A percentile compares a stretch with the other conserved stretches of the same genome.
phyloP scores from a whole-genome alignment of 2,113 vertebrate species.

The Eleginops maclovinus region DNA sequence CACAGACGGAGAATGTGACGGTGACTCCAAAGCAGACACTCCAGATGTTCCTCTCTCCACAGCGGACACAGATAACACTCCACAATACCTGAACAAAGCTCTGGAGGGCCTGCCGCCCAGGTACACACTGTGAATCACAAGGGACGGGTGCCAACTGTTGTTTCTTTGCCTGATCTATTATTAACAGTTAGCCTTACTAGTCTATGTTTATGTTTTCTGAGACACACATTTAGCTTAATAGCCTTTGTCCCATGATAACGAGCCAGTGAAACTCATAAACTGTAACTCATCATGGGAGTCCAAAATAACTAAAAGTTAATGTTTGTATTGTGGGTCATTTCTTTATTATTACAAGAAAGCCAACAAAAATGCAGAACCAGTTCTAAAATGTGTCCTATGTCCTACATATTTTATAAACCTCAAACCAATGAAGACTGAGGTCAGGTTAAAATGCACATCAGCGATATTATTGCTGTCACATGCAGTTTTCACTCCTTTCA shows the following conservation, averaged over 20 bases:
- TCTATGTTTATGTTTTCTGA: not conserved
- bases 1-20: constrained; percentile 85
- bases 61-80: constrained; percentile 92
- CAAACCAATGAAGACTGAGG: not conserved
- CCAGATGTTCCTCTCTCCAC: constrained; percentile 84
- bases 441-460: not conserved
- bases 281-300: no score
- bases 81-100: constrained; percentile 93
- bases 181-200: not conserved
- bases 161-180: not conserved
- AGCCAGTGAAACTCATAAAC: no score
- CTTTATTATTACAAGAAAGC: not conserved
- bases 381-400: not conserved
- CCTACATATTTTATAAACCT: not conserved
- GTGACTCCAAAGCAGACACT: constrained; percentile 83
- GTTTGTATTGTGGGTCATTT: no score
- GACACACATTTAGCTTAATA: no score
- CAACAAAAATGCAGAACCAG: not conserved
- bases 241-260: no score
- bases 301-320: not conserved
- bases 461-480: not conserved
- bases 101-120: constrained; percentile 95
- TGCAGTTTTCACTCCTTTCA: not conserved
- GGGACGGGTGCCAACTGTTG: not conserved
- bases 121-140: constrained; percentile 73